Conservation (phyloP, 2,888 invertebrate species). For the Chaetogeoica ovagalla region DNA sequence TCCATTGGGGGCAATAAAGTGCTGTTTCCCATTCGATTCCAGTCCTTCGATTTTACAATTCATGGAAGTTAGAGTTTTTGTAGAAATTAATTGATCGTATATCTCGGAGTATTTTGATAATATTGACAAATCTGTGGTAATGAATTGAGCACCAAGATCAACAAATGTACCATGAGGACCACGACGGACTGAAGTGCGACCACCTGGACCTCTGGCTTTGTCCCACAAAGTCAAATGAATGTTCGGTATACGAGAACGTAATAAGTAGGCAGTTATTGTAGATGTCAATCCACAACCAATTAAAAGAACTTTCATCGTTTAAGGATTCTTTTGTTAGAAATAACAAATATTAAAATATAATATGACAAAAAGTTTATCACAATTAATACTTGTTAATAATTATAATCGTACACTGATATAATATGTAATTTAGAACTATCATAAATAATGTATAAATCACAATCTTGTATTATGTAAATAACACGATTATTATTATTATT, state of each 20-base stretch:
- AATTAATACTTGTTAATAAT: too few relatives aligned
- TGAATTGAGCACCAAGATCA: constrained; percentile 54
- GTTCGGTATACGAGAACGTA: constrained; percentile 32
- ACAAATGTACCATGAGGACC: constrained; percentile 25
- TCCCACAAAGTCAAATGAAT: constrained; percentile 53
- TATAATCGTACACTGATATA: too few relatives aligned
- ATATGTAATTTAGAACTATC: too few relatives aligned
- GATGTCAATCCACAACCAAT: constrained; percentile 54
- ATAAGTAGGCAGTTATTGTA: constrained; percentile 46
- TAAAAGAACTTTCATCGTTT: constrained; percentile 41
- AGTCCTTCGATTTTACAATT: constrained; percentile 37
- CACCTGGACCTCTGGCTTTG: constrained; percentile 50
- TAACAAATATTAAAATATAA: not conserved
- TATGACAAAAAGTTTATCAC: not conserved
- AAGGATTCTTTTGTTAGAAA: not conserved
- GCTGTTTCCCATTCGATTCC: not conserved
- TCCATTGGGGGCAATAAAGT: constrained; percentile 52
- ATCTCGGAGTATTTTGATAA: constrained; percentile 26
- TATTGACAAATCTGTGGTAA: constrained; percentile 24
- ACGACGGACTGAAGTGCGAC: constrained; percentile 50
- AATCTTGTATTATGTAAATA: too few relatives aligned
- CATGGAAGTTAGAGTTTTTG: constrained; percentile 19
- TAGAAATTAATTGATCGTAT: constrained; percentile 45
- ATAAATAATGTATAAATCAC: too few relatives aligned
- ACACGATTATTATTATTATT: too few relatives aligned